A percentile compares a stretch with the other conserved stretches of the same genome.
These are phyloP conservation scores for Lithophane socia DNA, from an alignment of 2,888 invertebrate genomes.

Conservation along the genomic window DNA sequence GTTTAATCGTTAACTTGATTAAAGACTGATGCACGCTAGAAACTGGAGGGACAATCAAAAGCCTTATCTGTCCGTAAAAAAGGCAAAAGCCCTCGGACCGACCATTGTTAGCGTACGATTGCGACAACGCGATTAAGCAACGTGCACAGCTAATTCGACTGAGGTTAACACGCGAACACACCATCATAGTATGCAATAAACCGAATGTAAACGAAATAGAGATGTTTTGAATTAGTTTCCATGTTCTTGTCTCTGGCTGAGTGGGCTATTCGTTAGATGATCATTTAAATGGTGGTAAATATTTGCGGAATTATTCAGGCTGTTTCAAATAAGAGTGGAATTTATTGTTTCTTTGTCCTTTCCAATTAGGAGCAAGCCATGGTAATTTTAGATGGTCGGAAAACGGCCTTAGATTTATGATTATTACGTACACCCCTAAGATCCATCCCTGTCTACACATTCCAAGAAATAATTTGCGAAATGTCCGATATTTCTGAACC, in stretches of 20 bases:
- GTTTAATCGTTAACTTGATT: slow-evolving; percentile 69
- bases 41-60: slow-evolving; percentile 76
- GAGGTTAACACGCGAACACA: slow-evolving; percentile 80
- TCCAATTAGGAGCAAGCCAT: slow-evolving; percentile 32
- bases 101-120: slow-evolving; percentile 82
- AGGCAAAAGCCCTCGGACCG: slow-evolving; percentile 75
- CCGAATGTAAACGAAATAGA: slow-evolving; percentile 74
- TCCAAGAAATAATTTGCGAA: slow-evolving; percentile 38
- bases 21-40: slow-evolving; percentile 78
- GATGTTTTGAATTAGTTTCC: slow-evolving; percentile 70
- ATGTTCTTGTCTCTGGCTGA: slow-evolving; percentile 43
- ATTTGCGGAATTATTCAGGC: slow-evolving; percentile 38
- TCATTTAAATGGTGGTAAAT: slow-evolving; percentile 44
- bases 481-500: slow-evolving; percentile 23
- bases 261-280: slow-evolving; percentile 38
- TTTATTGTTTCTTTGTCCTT: slow-evolving; percentile 34
- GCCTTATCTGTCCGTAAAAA: slow-evolving; percentile 78
- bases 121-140: slow-evolving; percentile 81
- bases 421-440: slow-evolving; percentile 35
- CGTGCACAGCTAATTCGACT: slow-evolving; percentile 81
- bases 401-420: slow-evolving; percentile 17
- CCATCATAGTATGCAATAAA: slow-evolving; percentile 77
- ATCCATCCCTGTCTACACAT: slow-evolving; percentile 25
- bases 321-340: slow-evolving; percentile 18
- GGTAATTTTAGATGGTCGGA: slow-evolving; percentile 15